Evolutionary conservation across 2,113 vertebrate species (phyloP).

Genomic region (Pseudopodoces humilis): DNA sequence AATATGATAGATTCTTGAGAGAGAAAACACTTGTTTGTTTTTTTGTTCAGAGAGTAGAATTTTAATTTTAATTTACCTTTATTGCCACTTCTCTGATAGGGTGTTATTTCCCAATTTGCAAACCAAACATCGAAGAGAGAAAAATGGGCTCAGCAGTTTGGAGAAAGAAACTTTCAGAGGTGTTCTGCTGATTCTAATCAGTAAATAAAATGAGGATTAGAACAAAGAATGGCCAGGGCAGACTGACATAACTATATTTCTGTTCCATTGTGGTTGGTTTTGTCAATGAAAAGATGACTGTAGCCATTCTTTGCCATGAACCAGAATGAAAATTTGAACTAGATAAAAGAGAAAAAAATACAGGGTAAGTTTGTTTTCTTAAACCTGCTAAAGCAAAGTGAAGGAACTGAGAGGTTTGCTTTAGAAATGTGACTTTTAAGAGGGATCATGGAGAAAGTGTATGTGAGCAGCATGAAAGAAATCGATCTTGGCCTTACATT

Average conservation of each 20-base stretch:
- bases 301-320: neutral
- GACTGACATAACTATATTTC: neutral
- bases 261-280: neutral
- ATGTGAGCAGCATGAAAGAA: neutral
- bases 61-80: neutral
- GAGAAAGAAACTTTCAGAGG: neutral
- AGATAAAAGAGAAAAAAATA: neutral
- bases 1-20: neutral
- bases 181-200: neutral
- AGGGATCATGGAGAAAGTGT: neutral
- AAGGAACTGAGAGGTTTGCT: neutral
- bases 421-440: neutral
- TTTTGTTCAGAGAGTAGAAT: neutral
- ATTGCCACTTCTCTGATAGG: neutral
- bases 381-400: neutral
- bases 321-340: neutral
- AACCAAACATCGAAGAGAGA: accelerated
- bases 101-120: neutral
- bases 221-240: neutral
- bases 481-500: neutral
- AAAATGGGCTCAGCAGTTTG: neutral
- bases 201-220: neutral
- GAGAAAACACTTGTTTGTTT: neutral
- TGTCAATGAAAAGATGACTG: neutral
- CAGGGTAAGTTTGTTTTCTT: neutral